These are phyloP conservation scores for Eulemur macaco DNA, from an alignment of 2,113 vertebrate species.

Conservation along the genomic window DNA sequence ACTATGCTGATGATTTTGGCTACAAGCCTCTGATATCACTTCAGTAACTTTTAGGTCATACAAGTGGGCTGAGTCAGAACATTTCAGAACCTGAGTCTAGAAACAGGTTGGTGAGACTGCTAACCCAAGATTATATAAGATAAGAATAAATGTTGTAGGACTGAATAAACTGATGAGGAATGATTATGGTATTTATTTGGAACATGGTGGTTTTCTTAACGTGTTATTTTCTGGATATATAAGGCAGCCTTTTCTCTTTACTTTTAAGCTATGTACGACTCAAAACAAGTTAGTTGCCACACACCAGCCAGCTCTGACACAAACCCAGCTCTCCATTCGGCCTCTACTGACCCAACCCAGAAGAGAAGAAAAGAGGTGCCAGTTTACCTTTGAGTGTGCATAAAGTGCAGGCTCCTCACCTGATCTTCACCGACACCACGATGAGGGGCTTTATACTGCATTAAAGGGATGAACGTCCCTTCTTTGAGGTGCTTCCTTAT, in stretches of 20 bases:
- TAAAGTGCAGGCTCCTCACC: background rate
- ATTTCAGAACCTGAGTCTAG: background rate
- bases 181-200: background rate
- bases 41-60: background rate
- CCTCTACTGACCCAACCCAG: background rate
- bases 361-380: accelerated
- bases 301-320: background rate
- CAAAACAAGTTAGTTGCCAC: background rate
- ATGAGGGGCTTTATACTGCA: background rate
- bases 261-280: background rate
- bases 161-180: background rate
- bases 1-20: background rate
- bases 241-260: background rate
- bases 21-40: background rate
- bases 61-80: background rate
- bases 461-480: background rate
- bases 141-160: background rate
- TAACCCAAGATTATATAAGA: background rate
- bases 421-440: background rate
- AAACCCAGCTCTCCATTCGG: background rate
- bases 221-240: background rate
- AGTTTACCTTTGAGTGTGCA: background rate
- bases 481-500: background rate
- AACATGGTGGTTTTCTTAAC: background rate
- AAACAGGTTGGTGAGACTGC: background rate